These are phyloP conservation scores for Lemur catta DNA, from an alignment of 2,797 vertebrate genomes.

Conservation along the genomic window DNA sequence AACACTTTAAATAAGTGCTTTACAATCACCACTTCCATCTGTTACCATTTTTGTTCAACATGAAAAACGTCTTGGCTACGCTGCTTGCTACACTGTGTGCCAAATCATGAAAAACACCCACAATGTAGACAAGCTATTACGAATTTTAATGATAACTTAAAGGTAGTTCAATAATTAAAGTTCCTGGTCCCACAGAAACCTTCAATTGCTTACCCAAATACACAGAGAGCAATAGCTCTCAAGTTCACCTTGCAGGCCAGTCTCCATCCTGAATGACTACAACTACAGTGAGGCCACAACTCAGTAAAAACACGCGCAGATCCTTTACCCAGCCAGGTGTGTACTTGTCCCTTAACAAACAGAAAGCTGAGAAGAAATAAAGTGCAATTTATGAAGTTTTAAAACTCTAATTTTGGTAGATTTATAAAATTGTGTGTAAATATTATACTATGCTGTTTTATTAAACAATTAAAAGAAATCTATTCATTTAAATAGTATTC, in stretches of 20 bases:
- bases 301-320: rapidly evolving
- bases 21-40: conserved; percentile 50
- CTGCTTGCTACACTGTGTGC: background rate
- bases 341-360: background rate
- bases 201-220: background rate
- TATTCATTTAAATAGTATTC: background rate
- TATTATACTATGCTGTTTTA: conserved; percentile 6
- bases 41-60: conserved; percentile 44
- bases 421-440: background rate
- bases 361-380: background rate
- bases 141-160: background rate
- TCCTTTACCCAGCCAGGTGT: background rate
- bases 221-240: background rate
- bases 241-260: rapidly evolving
- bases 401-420: background rate
- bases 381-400: background rate
- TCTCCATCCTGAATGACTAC: background rate
- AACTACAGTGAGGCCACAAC: background rate
- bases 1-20: conserved; percentile 26
- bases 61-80: conserved; percentile 43
- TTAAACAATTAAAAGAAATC: conserved; percentile 2
- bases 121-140: background rate
- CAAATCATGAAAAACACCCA: conserved; percentile 61
- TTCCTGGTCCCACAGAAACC: background rate
- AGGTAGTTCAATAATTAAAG: background rate